Percentiles rank a stretch among this genome's conserved stretches.
phyloP scores from a whole-genome alignment of 2,113 vertebrate genomes.

The Chinchilla lanigera region DNA sequence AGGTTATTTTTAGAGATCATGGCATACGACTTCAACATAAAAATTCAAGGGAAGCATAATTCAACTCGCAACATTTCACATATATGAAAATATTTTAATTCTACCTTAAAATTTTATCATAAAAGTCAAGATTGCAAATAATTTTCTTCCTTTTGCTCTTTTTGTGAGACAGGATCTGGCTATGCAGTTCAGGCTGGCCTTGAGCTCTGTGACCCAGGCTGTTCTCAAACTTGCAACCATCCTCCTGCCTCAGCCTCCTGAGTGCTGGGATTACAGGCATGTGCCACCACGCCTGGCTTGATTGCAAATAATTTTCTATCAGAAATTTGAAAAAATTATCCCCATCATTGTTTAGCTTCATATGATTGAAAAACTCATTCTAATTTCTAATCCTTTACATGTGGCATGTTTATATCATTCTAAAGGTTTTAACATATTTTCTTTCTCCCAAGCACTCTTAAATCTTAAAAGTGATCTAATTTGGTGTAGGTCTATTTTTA shows the following conservation, averaged over 20 bases:
- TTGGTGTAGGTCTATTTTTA: not conserved
- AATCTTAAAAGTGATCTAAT: not conserved
- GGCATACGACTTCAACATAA: not conserved
- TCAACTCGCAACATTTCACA: not conserved
- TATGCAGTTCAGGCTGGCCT: no score
- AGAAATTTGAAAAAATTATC: constrained; percentile 1
- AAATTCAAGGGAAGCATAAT: not conserved
- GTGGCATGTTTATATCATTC: not conserved
- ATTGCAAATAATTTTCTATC: constrained; percentile 37
- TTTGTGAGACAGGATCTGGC: no score
- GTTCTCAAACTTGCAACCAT: no score
- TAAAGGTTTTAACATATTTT: constrained; percentile 10
- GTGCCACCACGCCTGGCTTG: no score
- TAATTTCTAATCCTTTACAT: not conserved
- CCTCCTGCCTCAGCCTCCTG: no score
- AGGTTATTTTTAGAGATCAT: not conserved
- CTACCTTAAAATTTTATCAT: not conserved
- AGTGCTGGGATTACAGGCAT: no score
- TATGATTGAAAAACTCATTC: not conserved
- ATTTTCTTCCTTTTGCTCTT: no score
- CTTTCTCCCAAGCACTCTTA: not conserved
- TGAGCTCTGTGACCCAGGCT: no score
- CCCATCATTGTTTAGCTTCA: not conserved
- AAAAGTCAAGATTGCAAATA: constrained; percentile 23
- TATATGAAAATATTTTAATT: not conserved